Base-by-base conservation (phyloP, 2,113 vertebrate genomes). In the Anolis sagrei region DNA sequence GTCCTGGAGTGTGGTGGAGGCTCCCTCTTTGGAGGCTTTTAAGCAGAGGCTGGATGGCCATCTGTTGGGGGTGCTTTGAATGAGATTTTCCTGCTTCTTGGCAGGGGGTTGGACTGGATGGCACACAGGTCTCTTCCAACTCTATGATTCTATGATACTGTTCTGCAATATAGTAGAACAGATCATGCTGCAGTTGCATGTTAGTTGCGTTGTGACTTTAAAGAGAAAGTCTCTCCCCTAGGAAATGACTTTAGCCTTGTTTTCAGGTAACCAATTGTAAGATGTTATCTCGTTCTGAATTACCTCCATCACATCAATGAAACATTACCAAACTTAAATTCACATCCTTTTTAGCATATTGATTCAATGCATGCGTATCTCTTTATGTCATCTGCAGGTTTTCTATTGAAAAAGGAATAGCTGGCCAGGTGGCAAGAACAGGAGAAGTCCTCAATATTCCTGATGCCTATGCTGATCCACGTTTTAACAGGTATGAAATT, bases 331-430 rank as follows among this genome's bases (percentile, higher is more conserved):
- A 44, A 10, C 70, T 16, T 44, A 74, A 73, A 27, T 49, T n/a
- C 49, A 0, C 4, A 44, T 89, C 36, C 81, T 81, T 66, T 29
- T 81, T 73, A 51, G 79, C 2, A 0, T 14, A 58, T 16, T 11
- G 74, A 82, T 89, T 91, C 89, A 5, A 74, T 93, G 44, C 89
- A 18, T 48, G 10, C 13, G 3, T 27, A 51, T 74, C 54, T 86
- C 39, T 75, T 61, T 64, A 64, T 32, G 13, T 80, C n/a, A 8
- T 80, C 27, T 94, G 18, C 89, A 99, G 99, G 96, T 99, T 99
- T 97, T 99, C 99, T 85, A 99, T 99, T 95, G 98, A 99, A 82
- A 99, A 99, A 95, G 99, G 99, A 92, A 99, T 99, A 89, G 99
- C 99, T 85, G 99, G 99, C 75, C 99, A 99, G 92, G 99, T 99